Percentiles rank a stretch among this genome's conserved stretches.
Conservation (phyloP, 2,888 invertebrate species). For the Polietes domitor region DNA sequence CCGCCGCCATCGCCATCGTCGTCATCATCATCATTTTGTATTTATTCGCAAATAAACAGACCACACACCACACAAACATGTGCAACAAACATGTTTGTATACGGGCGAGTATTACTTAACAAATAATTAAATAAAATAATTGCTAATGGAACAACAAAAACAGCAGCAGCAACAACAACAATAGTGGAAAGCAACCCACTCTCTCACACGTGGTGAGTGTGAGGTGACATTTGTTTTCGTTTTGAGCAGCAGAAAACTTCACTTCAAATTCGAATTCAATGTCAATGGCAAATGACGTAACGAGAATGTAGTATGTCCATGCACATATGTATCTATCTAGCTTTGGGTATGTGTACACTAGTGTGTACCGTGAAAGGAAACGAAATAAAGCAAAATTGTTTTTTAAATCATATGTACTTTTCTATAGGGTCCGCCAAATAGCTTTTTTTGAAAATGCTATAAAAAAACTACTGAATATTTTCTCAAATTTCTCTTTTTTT, state of each 20-base stretch:
- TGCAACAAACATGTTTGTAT: conserved; percentile 12
- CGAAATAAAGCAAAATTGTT: too few species aligned
- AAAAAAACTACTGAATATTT: too few species aligned
- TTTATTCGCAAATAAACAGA: too few species aligned
- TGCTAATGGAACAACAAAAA: conserved; percentile 44
- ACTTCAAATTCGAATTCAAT: conserved; percentile 62
- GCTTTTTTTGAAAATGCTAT: too few species aligned
- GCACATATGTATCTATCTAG: too few species aligned
- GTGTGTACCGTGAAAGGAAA: too few species aligned
- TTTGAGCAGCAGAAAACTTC: conserved; percentile 30
- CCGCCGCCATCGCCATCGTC: not conserved
- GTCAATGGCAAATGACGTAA: conserved; percentile 38
- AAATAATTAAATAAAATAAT: conserved; percentile 27
- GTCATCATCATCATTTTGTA: too few species aligned
- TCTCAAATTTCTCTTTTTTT: too few species aligned
- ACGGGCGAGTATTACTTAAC: conserved; percentile 13
- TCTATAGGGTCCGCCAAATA: too few species aligned
- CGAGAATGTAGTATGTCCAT: not conserved
- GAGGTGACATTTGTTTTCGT: conserved; percentile 13
- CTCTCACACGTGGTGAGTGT: conserved; percentile 7
- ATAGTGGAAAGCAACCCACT: conserved; percentile 19
- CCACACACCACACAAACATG: not conserved
- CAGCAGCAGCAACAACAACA: conserved; percentile 47
- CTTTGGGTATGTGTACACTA: too few species aligned
- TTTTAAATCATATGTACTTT: too few species aligned